These are phyloP conservation scores for Cyclophora punctaria DNA, from an alignment of 2,888 invertebrate species.

Conservation along the genomic window DNA sequence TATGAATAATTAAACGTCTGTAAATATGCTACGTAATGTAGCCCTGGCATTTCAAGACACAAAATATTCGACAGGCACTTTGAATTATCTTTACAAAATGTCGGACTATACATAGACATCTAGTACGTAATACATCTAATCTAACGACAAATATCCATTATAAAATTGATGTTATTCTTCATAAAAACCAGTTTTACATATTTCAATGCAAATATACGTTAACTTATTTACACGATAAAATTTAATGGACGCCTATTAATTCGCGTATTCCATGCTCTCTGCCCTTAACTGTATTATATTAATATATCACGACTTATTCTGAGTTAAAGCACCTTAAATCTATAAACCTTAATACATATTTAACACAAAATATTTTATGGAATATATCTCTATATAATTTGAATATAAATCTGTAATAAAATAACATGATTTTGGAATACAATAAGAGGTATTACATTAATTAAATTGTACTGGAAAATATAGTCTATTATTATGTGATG, in stretches of 20 bases:
- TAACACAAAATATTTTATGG: constrained; percentile 46
- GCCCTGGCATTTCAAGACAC: constrained; percentile 4
- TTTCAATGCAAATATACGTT: constrained; percentile 19
- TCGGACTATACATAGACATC: too few species aligned
- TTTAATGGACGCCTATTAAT: neutral
- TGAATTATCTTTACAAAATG: constrained; percentile 6
- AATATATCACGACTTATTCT: constrained; percentile 62
- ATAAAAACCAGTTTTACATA: constrained; percentile 22
- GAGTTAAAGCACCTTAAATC: constrained; percentile 67
- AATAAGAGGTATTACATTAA: constrained; percentile 60
- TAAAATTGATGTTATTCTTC: neutral
- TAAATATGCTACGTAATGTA: neutral
- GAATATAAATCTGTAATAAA: constrained; percentile 55
- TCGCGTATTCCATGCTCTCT: constrained; percentile 13
- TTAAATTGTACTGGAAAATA: constrained; percentile 52
- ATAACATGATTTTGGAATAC: constrained; percentile 56
- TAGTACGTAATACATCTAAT: constrained; percentile 21
- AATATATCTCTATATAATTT: constrained; percentile 49
- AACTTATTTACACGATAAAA: neutral
- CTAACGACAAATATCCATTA: neutral
- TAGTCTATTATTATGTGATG: constrained; percentile 42
- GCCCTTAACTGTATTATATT: constrained; percentile 28
- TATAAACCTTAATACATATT: constrained; percentile 41
- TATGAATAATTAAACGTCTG: constrained; percentile 6
- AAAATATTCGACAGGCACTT: constrained; percentile 8